Evolutionary conservation across 1,140 invertebrate genomes (phyloP).

Genomic region (Chelonus insularis): DNA sequence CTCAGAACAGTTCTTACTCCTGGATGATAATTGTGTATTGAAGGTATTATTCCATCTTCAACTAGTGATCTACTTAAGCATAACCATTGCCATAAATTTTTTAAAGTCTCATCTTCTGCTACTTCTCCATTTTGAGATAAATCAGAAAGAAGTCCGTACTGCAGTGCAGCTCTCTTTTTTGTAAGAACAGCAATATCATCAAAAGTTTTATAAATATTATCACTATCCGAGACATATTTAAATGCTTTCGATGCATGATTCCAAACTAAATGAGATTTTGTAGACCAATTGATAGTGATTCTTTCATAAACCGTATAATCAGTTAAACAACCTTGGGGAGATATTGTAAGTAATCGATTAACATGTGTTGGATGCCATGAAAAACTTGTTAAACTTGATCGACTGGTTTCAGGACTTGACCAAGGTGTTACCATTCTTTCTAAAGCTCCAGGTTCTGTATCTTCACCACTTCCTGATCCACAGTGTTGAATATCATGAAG

Average conservation of each 20-base stretch:
- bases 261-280: constrained; percentile 73
- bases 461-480: constrained; percentile 65
- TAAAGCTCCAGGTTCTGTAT: constrained; percentile 74
- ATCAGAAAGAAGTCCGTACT: constrained; percentile 74
- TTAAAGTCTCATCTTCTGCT: constrained; percentile 67
- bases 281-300: constrained; percentile 79
- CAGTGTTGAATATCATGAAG: constrained; percentile 82
- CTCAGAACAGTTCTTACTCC: constrained; percentile 65
- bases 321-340: constrained; percentile 66
- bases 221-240: constrained; percentile 63
- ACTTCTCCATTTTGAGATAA: constrained; percentile 67
- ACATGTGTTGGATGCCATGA: constrained; percentile 81
- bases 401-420: constrained; percentile 27
- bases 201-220: constrained; percentile 62
- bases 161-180: constrained; percentile 68
- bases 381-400: constrained; percentile 66
- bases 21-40: constrained; percentile 67
- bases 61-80: constrained; percentile 71
- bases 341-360: constrained; percentile 74
- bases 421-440: constrained; percentile 71
- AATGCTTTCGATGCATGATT: constrained; percentile 72
- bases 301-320: constrained; percentile 80
- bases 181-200: constrained; percentile 77
- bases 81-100: constrained; percentile 76
- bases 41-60: constrained; percentile 67